Evolutionary conservation across 2,113 vertebrate species (phyloP), one percentile per base, ranked within the genome.

Genomic region (Tenebrosternarchus preto): DNA sequence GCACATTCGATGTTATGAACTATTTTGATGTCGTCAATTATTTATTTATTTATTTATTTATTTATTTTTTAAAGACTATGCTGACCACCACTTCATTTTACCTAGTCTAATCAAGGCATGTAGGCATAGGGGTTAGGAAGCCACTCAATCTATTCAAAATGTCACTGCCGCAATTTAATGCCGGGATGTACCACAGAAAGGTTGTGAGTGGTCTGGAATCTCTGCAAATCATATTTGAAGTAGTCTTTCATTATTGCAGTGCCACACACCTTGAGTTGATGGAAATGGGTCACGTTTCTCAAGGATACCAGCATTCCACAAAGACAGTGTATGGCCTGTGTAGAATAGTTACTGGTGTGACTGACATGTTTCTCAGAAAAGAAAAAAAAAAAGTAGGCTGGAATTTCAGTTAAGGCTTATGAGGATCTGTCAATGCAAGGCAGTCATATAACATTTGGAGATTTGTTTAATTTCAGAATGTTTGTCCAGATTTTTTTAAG

Each of bases 161-260:
- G 76, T 27, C 72, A 71, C 77, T 79, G 78, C 84, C 76, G 50
- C 78, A 85, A 77, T 80, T 68, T 77, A 83, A 87, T 84, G 80
- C 71, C 76, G 77, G 83, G 72, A 82, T 85, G 78, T 76, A 69
- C 59, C 59, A 77, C 86, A 83, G 76, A 84, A 71, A 87, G 83
- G 84, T 86, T 66, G 85, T 85, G 80, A 87, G 84, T 80, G 83
- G 81, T 84, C 86, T 85, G 78, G 77, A 82, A 88, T 86, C 80
- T 86, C 78, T 87, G 80, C 77, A 88, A 84, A 89, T 87, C 83
- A 88, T 72, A 84, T 86, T 81, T 83, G 86, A 87, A 87, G 85
- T 84, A 59, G 80, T 83, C 77, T 84, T 80, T 82, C 73, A 78
- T 78, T 80, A 71, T 53, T 50, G 56, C 79, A 74, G 69, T 78